These are phyloP conservation scores for Irena cyanogastra DNA, from an alignment of 2,113 vertebrate genomes.

Conservation along the genomic window DNA sequence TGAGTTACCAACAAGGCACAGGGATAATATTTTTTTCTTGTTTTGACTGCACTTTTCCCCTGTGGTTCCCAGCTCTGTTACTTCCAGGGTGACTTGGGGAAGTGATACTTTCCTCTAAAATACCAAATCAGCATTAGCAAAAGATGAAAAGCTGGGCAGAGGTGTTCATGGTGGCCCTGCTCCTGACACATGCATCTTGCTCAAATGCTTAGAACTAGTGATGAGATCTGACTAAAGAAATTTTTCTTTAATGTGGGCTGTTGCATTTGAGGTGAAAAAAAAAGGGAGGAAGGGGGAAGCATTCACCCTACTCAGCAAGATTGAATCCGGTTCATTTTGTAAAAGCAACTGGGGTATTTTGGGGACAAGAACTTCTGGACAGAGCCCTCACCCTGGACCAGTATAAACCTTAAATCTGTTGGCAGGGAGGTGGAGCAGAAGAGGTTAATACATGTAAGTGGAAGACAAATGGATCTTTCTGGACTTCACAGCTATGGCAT, in stretches of 20 bases:
- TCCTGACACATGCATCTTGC: not conserved
- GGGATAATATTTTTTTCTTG: not conserved
- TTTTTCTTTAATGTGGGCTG: not conserved
- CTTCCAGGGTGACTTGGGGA: not conserved
- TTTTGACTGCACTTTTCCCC: not conserved
- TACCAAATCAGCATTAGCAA: not conserved
- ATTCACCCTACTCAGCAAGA: not conserved
- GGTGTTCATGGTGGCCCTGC: not conserved
- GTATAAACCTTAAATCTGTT: not conserved
- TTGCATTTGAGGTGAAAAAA: not conserved
- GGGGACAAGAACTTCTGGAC: not conserved
- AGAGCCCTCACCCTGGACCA: not conserved
- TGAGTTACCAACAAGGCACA: not conserved
- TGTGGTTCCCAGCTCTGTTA: not conserved
- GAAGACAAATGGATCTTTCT: not conserved
- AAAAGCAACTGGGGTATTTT: not conserved
- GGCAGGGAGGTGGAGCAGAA: accelerated
- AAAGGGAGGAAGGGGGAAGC: not conserved
- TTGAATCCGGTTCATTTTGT: not conserved
- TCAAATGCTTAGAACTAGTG: not conserved
- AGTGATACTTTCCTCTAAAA: not conserved
- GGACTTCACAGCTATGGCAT: not conserved
- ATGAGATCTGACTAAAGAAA: not conserved
- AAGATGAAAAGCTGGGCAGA: not conserved
- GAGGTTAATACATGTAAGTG: not conserved